phyloP scores from a whole-genome alignment of 2,888 invertebrate genomes.

The Globia sparganii region DNA sequence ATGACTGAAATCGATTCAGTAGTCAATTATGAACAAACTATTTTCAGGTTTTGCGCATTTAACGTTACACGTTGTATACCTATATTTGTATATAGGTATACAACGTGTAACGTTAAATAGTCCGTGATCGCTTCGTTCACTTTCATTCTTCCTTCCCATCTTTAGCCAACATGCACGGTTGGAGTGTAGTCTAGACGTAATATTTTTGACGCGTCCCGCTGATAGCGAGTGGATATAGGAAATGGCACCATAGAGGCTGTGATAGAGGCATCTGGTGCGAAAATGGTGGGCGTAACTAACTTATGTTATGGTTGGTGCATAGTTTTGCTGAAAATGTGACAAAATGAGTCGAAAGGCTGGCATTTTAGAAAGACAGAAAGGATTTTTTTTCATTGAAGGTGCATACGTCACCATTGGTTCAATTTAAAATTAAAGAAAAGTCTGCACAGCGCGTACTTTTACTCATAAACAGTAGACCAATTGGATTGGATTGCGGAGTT shows the following conservation, averaged over 20 bases:
- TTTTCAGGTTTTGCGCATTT: too few species aligned
- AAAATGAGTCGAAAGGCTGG: background rate
- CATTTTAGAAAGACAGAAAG: background rate
- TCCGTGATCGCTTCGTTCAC: slow-evolving; percentile 13
- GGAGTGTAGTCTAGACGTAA: slow-evolving; percentile 64
- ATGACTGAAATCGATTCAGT: too few species aligned
- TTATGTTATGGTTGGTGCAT: slow-evolving; percentile 16
- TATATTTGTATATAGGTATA: too few species aligned
- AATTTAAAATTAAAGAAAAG: too few species aligned
- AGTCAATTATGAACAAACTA: too few species aligned
- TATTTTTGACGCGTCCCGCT: slow-evolving; percentile 56
- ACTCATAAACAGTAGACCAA: too few species aligned
- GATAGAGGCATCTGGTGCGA: slow-evolving; percentile 39
- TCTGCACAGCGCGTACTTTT: too few species aligned
- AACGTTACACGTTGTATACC: too few species aligned
- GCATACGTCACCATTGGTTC: too few species aligned
- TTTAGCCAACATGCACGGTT: slow-evolving; percentile 15
- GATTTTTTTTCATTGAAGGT: background rate
- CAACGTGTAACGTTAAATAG: too few species aligned
- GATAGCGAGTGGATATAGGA: slow-evolving; percentile 59
- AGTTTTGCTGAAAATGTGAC: slow-evolving; percentile 6
- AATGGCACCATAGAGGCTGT: slow-evolving; percentile 39
- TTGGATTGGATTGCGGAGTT: too few species aligned
- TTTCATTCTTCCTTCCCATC: slow-evolving; percentile 22
- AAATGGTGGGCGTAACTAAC: slow-evolving; percentile 17